phyloP scores from a whole-genome alignment of 2,797 vertebrate species.

The Tenualosa thibaudeaui region DNA sequence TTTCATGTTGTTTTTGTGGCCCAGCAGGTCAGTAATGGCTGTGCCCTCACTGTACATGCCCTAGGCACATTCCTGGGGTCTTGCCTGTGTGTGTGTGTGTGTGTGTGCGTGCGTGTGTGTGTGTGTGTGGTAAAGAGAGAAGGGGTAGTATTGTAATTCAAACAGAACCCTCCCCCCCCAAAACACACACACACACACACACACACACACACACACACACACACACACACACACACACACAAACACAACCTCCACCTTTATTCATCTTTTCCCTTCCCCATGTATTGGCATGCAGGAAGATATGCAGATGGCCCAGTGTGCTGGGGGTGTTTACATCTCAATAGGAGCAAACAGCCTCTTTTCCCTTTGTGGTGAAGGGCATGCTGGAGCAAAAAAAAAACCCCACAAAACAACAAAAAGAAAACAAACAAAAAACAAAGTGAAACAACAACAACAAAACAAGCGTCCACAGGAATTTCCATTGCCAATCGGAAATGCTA shows the following conservation, averaged over 20 bases:
- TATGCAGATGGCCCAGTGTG: constrained; percentile 65
- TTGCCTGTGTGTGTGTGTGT: constrained; percentile 44
- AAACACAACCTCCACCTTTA: not conserved
- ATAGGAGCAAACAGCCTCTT: constrained; percentile 67
- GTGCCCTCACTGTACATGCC: constrained; percentile 51
- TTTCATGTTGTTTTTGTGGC: constrained; percentile 40
- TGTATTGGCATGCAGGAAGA: constrained; percentile 64
- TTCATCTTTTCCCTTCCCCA: constrained; percentile 28
- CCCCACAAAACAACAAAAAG: not conserved
- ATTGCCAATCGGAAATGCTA: constrained; percentile 60
- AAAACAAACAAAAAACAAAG: constrained; percentile 32
- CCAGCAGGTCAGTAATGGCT: constrained; percentile 33
- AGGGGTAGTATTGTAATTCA: constrained; percentile 67
- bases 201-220: too few species aligned
- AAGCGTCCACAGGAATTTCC: constrained; percentile 54
- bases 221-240: too few species aligned
- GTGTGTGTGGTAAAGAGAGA: not conserved
- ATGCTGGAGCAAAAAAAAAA: constrained; percentile 46
- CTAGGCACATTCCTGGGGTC: constrained; percentile 52
- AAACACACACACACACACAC: too few species aligned
- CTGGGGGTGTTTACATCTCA: constrained; percentile 71
- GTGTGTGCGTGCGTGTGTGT: constrained; percentile 32
- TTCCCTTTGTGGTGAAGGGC: constrained; percentile 60
- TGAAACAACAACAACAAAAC: not conserved
- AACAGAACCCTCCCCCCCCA: constrained; percentile 34